Conservation (phyloP, 2,797 vertebrate species). For the Ceryle rudis region DNA sequence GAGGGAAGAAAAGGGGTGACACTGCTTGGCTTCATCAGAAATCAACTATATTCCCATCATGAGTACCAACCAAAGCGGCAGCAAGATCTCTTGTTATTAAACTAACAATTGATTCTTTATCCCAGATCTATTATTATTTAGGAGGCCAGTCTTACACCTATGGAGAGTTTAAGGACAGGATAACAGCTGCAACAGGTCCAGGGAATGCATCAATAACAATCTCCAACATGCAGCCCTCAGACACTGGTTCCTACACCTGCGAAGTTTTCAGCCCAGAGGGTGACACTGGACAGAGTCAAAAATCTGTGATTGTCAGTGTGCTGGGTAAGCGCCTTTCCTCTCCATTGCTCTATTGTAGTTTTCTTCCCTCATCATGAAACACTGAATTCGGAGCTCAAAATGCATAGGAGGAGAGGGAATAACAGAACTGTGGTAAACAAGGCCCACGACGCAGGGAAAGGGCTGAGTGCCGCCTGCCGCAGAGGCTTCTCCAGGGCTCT, state of each 20-base stretch:
- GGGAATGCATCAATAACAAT: slow-evolving; percentile 86
- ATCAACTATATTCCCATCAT: not conserved
- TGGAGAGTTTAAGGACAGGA: slow-evolving; percentile 73
- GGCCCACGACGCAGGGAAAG: not conserved
- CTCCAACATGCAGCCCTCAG: slow-evolving; percentile 82
- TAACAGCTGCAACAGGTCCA: slow-evolving; percentile 74
- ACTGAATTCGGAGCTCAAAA: not conserved
- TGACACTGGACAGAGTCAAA: slow-evolving; percentile 74
- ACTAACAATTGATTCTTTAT: slow-evolving; percentile 51
- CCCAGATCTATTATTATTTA: slow-evolving; percentile 79
- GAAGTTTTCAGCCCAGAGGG: slow-evolving; percentile 84
- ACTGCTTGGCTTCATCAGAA: not conserved
- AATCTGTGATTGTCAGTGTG: slow-evolving; percentile 76
- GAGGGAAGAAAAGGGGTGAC: not conserved
- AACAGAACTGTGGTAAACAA: not conserved
- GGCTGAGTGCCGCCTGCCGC: not conserved
- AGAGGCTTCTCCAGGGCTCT: not conserved
- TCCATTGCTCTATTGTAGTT: not conserved
- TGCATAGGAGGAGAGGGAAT: not conserved
- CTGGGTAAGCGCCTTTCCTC: slow-evolving; percentile 74
- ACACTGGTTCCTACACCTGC: slow-evolving; percentile 86
- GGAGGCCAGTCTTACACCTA: slow-evolving; percentile 49
- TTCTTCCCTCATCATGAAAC: not conserved
- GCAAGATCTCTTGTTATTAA: slow-evolving; percentile 4
- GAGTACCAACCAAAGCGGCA: not conserved